Evolutionary conservation across 2,113 vertebrate genomes (phyloP).

Genomic region (Tragelaphus strepsiceros): DNA sequence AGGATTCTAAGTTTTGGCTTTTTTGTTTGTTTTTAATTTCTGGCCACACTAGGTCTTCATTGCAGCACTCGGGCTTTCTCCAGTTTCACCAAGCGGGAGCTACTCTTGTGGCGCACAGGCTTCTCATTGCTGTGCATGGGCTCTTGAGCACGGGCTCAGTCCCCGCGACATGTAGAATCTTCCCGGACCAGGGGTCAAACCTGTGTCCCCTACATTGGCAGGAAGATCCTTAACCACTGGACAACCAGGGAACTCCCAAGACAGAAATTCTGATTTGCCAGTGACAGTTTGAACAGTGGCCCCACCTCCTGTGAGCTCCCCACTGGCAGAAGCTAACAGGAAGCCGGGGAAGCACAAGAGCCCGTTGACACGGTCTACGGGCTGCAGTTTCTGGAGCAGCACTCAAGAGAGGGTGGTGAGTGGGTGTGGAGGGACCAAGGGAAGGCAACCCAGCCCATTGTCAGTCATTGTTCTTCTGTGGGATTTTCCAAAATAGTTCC

Average conservation of each 20-base stretch:
- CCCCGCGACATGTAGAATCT: background rate
- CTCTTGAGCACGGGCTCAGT: rapidly evolving
- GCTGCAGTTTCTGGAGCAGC: background rate
- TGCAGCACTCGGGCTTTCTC: background rate
- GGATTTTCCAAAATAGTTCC: background rate
- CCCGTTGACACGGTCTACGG: rapidly evolving
- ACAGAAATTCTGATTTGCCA: background rate
- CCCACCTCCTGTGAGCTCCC: background rate
- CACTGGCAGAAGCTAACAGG: background rate
- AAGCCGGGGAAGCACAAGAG: background rate
- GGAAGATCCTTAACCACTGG: background rate
- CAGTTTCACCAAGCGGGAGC: background rate
- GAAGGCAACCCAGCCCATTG: background rate
- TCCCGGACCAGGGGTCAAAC: background rate
- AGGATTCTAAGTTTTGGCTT: background rate
- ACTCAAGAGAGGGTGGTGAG: background rate
- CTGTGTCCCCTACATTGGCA: background rate
- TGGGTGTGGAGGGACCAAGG: background rate
- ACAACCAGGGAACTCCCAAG: background rate
- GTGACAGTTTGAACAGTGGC: background rate
- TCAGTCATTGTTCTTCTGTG: background rate
- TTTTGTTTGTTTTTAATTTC: background rate
- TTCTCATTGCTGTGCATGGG: background rate
- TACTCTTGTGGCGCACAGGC: background rate
- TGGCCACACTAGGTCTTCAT: background rate